A percentile compares a stretch with the other conserved stretches of the same genome.
phyloP scores from a whole-genome alignment of 2,888 invertebrate species.

The Morpho deidamia region DNA sequence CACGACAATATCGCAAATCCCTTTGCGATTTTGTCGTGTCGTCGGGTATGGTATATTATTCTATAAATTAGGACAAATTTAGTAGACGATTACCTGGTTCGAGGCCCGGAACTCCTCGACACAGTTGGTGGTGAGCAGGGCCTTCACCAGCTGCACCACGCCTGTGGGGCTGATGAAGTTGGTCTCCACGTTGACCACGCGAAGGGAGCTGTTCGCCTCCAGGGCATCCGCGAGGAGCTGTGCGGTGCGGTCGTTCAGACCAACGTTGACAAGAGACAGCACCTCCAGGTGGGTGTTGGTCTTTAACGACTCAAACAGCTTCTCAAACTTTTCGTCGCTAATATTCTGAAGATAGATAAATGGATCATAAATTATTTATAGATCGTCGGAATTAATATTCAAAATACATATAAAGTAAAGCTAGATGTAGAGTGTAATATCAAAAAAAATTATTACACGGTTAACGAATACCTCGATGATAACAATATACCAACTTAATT shows the following conservation, averaged over 20 bases:
- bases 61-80: no score
- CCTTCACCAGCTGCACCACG: constrained; percentile 90
- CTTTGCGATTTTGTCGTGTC: no score
- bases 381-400: no score
- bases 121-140: constrained; percentile 90
- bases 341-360: constrained; percentile 87
- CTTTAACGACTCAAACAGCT: constrained; percentile 91
- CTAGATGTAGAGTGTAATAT: no score
- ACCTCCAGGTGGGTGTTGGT: constrained; percentile 95
- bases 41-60: no score
- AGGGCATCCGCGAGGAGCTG: constrained; percentile 89
- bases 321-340: constrained; percentile 95
- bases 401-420: no score
- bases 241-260: constrained; percentile 93
- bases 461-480: no score
- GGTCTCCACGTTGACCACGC: constrained; percentile 95
- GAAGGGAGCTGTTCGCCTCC: constrained; percentile 86
- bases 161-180: constrained; percentile 96
- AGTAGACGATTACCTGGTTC: constrained; percentile 87
- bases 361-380: no score
- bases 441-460: no score
- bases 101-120: constrained; percentile 97
- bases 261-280: constrained; percentile 95
- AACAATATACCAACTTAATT: no score
- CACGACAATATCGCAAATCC: no score